These are phyloP conservation scores for Lithophane semibrunnea DNA, from an alignment of 2,888 invertebrate species.

Conservation along the genomic window DNA sequence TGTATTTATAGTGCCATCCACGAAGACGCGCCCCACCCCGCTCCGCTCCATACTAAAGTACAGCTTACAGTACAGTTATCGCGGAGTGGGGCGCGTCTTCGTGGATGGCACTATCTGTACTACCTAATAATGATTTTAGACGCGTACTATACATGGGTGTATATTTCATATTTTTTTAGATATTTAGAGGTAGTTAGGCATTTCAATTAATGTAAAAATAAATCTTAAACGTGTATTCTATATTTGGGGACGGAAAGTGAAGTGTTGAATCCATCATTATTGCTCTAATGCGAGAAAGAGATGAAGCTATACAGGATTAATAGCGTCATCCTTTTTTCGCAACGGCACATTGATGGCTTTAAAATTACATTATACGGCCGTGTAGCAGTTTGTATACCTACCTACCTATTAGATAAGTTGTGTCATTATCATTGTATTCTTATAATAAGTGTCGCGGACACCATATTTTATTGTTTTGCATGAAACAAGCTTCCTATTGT, in stretches of 20 bases:
- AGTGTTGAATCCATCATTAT: neutral
- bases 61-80: too few species aligned
- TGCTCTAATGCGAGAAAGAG: neutral
- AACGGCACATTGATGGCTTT: neutral
- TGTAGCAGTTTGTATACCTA: slow-evolving; percentile 38
- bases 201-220: slow-evolving; percentile 41
- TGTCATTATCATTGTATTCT: slow-evolving; percentile 43
- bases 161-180: slow-evolving; percentile 35
- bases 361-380: slow-evolving; percentile 6
- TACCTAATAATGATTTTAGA: slow-evolving; percentile 14
- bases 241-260: neutral
- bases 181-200: slow-evolving; percentile 30
- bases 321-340: neutral
- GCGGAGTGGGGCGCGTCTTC: too few species aligned
- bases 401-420: slow-evolving; percentile 49
- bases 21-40: too few species aligned
- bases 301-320: neutral
- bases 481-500: slow-evolving; percentile 45
- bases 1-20: too few species aligned
- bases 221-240: slow-evolving; percentile 24
- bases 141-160: slow-evolving; percentile 43
- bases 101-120: neutral
- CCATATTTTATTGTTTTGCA: slow-evolving; percentile 39
- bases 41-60: too few species aligned
- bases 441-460: slow-evolving; percentile 38